Evolutionary conservation across 1,140 invertebrate genomes (phyloP), one percentile per base, ranked within the genome.

Genomic region (Mycetomoellerius zeteki): DNA sequence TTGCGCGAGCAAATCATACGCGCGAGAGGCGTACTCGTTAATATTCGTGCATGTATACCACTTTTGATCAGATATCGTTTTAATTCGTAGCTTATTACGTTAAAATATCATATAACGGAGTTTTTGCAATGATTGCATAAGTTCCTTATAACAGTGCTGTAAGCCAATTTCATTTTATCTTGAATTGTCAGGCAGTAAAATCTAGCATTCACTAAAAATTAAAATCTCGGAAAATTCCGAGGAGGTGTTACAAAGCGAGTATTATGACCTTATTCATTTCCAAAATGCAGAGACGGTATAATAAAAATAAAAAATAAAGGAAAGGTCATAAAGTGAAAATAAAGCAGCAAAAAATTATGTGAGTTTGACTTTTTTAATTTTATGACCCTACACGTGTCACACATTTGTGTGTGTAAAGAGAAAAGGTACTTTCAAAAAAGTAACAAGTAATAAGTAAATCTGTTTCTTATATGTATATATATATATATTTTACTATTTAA

Each of bases 1-100:
- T 86, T 86, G 71, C 73, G 19, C 80, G 64, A 12, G 69, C 56
- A 50, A 56, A 60, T 73, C 43, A 60, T 43, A 56, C 37, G 27
- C 19, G 33, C 43, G 30, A 73, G 10, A 56, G 19, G 10, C 47
- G 27, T n/a, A 16, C 27, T n/a, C 50, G 56, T 21, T 27, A 27
- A 86, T 52, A 56, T 60, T 75, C 60, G 12, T 33, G 37, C 7
- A 50, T 24, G 47, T 33, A 7, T 43, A n/a, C 12, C 60, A 78
- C 60, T 30, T 27, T 27, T 54, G 58, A 67, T 52, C 47, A 24
- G 37, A 30, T 8, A 72, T 33, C 33, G 4, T 14, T 58, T 16
- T 65, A 47, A 65, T 78, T 27, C 33, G 60, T 50, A 21, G 10
- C 24, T 52, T 27, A n/a, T 64, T 47, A 76, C 16, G 3, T n/a